Evolutionary conservation across 2,888 invertebrate genomes (phyloP).

Genomic region (Emesis furor): DNA sequence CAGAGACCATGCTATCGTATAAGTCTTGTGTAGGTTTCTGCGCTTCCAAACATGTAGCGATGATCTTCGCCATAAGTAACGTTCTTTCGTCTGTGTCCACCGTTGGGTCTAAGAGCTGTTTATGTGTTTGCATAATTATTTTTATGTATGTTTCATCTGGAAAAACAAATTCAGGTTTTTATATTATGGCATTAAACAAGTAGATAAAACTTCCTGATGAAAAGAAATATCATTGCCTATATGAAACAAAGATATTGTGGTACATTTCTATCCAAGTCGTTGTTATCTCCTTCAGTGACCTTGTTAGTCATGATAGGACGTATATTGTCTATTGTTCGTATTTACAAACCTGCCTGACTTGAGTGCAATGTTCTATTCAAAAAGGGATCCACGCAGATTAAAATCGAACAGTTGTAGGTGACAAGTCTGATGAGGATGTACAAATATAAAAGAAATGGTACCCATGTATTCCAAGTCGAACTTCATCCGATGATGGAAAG

Average conservation of each 20-base stretch:
- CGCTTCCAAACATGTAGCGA: constrained; percentile 83
- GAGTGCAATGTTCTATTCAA: no score
- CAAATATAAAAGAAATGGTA: constrained; percentile 52
- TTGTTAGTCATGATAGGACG: no score
- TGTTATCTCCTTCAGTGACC: no score
- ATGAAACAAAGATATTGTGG: no score
- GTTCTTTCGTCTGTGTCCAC: constrained; percentile 85
- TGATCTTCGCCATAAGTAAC: constrained; percentile 82
- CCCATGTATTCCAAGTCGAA: constrained; percentile 87
- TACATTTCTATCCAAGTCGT: no score
- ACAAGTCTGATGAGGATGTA: no score
- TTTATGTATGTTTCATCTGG: constrained; percentile 85
- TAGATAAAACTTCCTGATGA: no score
- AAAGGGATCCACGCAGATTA: no score
- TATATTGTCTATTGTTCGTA: no score
- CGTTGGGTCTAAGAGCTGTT: constrained; percentile 82
- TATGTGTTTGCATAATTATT: constrained; percentile 81
- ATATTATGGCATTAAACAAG: neutral
- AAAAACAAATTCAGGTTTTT: constrained; percentile 51
- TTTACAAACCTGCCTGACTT: no score
- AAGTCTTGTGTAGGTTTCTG: constrained; percentile 67
- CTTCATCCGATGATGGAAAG: constrained; percentile 84
- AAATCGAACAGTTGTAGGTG: no score
- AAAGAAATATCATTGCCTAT: no score
- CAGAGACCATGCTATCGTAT: constrained; percentile 78